Base-by-base conservation (phyloP, 2,797 vertebrate genomes). In the Mus minutoides region DNA sequence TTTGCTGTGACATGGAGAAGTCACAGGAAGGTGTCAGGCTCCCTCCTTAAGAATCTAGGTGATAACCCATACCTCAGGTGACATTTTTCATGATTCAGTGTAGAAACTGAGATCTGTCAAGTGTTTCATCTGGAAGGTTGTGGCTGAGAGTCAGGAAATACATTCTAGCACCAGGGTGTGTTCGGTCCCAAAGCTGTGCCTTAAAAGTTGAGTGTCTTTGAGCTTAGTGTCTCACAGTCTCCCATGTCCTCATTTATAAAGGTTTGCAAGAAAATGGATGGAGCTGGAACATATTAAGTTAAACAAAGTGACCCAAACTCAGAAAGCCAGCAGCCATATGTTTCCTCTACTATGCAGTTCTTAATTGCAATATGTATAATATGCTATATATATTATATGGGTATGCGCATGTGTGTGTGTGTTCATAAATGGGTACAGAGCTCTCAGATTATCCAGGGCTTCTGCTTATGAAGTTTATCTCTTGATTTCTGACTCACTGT, bases 41-140 rank as follows among this genome's bases (percentile, higher is more conserved):
- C 37, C 62, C 90, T 82, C 84, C 60, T 73, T 95, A 67, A 88
- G n/a, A 91, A 91, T 46, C 94, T 52, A 85, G 4, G 67, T 29
- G 79, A 49, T 91, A 46, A 96, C 84, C 75, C 22, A 58, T 69
- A 76, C 31, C 37, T 54, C 46, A 19, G 52, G 17, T 26, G 49
- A 40, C 29, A 67, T 78, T 85, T 52, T 31, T 64, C 19, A 75
- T 83, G 79, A 92, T 96, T 93, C 21, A 54, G 7, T 64, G 43
- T 22, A 78, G 88, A 93, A 92, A 82, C 73, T 67, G 46, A 62
- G 24, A 82, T 73, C 77, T 60, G 43, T n/a, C 46, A 82, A 62
- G 43, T n/a, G 40, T 85, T 90, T 93, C 5, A 43, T 76, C 78
- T 49, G 69, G 37, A 31, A 88, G 29, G 76, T 52, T 46, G 40